Conservation (phyloP, 2,113 vertebrate species). For the Leuciscus idus region DNA sequence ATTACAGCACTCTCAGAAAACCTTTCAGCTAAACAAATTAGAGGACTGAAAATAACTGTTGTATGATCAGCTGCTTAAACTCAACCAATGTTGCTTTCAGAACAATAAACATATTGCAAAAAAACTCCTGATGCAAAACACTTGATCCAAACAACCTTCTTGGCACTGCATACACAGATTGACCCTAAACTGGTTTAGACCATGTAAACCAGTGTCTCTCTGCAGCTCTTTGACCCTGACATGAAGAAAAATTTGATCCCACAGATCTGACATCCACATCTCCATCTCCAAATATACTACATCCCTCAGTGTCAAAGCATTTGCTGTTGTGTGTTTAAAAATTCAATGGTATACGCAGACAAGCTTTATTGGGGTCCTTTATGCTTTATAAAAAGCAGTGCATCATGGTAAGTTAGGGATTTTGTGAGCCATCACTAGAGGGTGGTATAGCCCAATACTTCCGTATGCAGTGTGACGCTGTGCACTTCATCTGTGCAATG, state of each 20-base stretch:
- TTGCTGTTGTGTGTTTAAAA: not conserved
- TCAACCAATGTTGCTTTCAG: not conserved
- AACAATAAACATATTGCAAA: not conserved
- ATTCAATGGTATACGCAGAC: not conserved
- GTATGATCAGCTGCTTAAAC: not conserved
- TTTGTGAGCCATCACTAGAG: conserved; percentile 54
- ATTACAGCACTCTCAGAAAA: no score
- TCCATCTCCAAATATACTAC: not conserved
- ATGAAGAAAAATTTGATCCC: not conserved
- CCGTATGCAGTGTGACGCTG: not conserved
- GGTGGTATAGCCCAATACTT: conserved; percentile 46
- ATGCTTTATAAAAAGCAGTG: not conserved
- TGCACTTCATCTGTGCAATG: not conserved
- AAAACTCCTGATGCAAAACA: not conserved
- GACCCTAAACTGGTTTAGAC: not conserved
- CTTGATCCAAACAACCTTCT: not conserved
- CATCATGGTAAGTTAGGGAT: not conserved
- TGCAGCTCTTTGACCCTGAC: not conserved
- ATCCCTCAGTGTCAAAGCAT: not conserved
- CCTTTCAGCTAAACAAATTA: not conserved
- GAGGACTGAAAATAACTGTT: not conserved
- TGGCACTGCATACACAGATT: not conserved
- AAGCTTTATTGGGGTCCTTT: not conserved
- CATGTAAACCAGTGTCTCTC: not conserved
- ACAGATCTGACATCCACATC: not conserved